Base-by-base conservation (phyloP, 2,113 vertebrate genomes). In the Calidris pygmaea region DNA sequence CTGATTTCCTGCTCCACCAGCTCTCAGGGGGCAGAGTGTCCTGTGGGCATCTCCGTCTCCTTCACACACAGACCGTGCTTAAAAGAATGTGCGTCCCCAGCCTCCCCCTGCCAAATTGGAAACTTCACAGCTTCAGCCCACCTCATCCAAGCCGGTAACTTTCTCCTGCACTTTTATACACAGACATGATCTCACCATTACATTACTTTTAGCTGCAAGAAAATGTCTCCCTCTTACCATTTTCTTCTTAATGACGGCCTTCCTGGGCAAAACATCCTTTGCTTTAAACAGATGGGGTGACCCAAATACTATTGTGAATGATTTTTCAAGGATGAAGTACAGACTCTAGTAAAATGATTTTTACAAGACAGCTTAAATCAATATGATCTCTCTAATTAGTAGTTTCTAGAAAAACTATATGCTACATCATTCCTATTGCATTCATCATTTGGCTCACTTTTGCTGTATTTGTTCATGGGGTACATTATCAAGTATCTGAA, bases 251-350 rank as follows among this genome's bases (percentile, higher is more conserved):
- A 58, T 34, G 30, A 34, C 18, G 67, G 56, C 39, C 71, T 68
- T 92, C 65, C 52, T 7, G 4, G 34, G 23, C 59, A 77, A 88
- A 94, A 35, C 14, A 63, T 68, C 26, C n/a, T 74, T 56, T 50
- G 55, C 50, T 94, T 96, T 95, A 94, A 94, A 92, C 81, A 96
- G 86, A 63, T 26, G 11, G 68, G 27, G 26, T 92, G 94, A 95
- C 80, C 76, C 83, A 93, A 74, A 86, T 93, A 70, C 67, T 70
- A 12, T 18, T 15, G 29, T 59, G 65, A 84, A 53, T 63, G 86
- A 60, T 75, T 92, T 81, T 75, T 92, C 26, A 37, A 78, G 86
- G 77, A 60, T 94, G 73, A 92, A 92, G 37, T 52, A 85, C 32
- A 86, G 80, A 71, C 52, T 84, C n/a, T 43, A 87, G 53, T 50